These are phyloP conservation scores for Struthio camelus DNA, from an alignment of 2,113 vertebrate genomes.

Conservation along the genomic window DNA sequence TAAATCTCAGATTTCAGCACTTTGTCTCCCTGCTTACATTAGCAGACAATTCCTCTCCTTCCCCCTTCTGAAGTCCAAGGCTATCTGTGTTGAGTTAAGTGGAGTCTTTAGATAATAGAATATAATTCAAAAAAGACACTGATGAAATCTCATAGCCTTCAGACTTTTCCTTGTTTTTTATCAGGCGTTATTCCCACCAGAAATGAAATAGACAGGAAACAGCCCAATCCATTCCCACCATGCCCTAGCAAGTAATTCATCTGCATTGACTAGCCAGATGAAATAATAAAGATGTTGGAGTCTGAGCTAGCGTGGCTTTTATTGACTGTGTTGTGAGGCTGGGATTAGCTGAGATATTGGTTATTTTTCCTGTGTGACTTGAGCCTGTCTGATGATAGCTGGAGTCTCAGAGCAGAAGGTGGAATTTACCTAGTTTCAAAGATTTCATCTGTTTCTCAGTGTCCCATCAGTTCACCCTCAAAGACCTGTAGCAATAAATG, in stretches of 20 bases:
- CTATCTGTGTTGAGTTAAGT: neutral
- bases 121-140: neutral
- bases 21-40: neutral
- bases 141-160: neutral
- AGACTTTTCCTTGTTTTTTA: constrained; percentile 7
- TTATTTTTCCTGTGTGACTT: constrained; percentile 11
- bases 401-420: neutral
- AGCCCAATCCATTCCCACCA: constrained; percentile 14
- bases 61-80: neutral
- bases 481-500: neutral
- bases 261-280: neutral
- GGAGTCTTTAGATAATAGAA: neutral
- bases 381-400: neutral
- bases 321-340: neutral
- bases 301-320: neutral
- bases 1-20: constrained; percentile 7
- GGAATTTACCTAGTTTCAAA: neutral
- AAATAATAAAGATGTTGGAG: constrained; percentile 23
- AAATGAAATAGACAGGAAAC: constrained; percentile 25
- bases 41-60: neutral
- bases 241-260: constrained; percentile 24
- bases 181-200: neutral
- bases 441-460: neutral
- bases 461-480: neutral
- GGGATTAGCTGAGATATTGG: neutral